Conservation (phyloP, 1,140 invertebrate species). For the Saccostrea echinata region DNA sequence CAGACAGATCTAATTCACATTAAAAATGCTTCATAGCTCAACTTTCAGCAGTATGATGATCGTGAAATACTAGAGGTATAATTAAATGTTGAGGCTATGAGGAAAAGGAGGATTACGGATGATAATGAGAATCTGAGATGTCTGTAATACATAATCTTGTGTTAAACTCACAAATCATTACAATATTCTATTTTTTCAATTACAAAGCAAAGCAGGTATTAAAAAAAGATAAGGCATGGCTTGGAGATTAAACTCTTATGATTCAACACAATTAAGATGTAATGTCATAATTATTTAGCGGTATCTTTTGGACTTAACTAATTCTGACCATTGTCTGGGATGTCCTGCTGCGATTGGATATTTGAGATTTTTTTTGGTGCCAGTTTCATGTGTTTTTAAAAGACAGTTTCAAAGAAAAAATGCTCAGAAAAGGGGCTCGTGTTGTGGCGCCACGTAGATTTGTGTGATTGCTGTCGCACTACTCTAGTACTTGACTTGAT, state of each 20-base stretch:
- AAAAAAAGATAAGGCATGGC: neutral
- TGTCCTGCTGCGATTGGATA: neutral
- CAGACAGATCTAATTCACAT: constrained; percentile 32
- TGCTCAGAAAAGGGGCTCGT: constrained; percentile 26
- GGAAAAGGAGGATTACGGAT: constrained; percentile 13
- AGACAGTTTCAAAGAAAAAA: constrained; percentile 34
- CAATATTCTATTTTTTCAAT: constrained; percentile 28
- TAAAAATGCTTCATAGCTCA: constrained; percentile 18
- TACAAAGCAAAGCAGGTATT: constrained; percentile 12
- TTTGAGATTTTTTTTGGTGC: constrained; percentile 32
- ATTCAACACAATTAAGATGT: constrained; percentile 31
- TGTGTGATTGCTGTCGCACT: constrained; percentile 33
- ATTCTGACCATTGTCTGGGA: constrained; percentile 21
- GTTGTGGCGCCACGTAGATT: constrained; percentile 28
- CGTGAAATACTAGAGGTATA: constrained; percentile 31
- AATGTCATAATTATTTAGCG: neutral
- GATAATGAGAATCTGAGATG: constrained; percentile 13
- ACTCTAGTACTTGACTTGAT: constrained; percentile 26
- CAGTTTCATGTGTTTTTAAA: constrained; percentile 21
- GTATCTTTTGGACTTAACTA: constrained; percentile 31
- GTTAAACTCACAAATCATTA: constrained; percentile 2
- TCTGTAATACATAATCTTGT: constrained; percentile 33
- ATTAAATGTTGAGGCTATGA: constrained; percentile 8
- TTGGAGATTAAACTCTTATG: constrained; percentile 19
- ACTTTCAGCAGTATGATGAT: constrained; percentile 22